Evolutionary conservation across 2,888 invertebrate species (phyloP).

Genomic region (Pyrocoelia pectoralis): DNA sequence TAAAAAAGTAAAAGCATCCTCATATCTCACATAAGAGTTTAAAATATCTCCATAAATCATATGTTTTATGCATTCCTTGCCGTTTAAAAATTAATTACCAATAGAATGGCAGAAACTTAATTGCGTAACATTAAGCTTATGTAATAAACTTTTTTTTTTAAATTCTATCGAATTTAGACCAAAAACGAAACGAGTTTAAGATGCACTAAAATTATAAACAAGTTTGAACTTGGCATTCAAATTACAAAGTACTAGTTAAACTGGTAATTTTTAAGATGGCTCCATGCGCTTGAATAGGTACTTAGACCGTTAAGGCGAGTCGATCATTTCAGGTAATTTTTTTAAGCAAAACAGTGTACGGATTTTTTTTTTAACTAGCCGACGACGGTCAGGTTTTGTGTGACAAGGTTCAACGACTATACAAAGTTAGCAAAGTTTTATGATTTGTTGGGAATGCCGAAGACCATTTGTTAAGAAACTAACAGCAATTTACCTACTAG

Average conservation of each 20-base stretch:
- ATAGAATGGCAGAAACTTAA: neutral
- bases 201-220: conserved; percentile 12
- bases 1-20: too few relatives aligned
- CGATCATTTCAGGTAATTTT: neutral
- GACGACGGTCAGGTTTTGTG: neutral
- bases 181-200: conserved; percentile 12
- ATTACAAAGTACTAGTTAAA: conserved; percentile 29
- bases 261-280: conserved; percentile 32
- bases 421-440: conserved; percentile 27
- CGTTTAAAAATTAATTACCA: too few relatives aligned
- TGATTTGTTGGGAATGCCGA: conserved; percentile 25
- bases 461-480: conserved; percentile 21
- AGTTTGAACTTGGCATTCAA: conserved; percentile 32
- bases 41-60: too few relatives aligned
- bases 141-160: neutral
- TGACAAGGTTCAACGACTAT: conserved; percentile 24
- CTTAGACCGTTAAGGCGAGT: neutral
- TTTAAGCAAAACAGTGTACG: conserved; percentile 2
- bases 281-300: conserved; percentile 21
- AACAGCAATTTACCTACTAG: conserved; percentile 24
- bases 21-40: too few relatives aligned
- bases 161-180: neutral
- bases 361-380: neutral
- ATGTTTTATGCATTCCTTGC: too few relatives aligned
- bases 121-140: neutral